Percentiles rank a stretch among this genome's conserved stretches.
These are phyloP conservation scores for Acromyrmex charruanus DNA, from an alignment of 1,140 invertebrate genomes.

Conservation along the genomic window DNA sequence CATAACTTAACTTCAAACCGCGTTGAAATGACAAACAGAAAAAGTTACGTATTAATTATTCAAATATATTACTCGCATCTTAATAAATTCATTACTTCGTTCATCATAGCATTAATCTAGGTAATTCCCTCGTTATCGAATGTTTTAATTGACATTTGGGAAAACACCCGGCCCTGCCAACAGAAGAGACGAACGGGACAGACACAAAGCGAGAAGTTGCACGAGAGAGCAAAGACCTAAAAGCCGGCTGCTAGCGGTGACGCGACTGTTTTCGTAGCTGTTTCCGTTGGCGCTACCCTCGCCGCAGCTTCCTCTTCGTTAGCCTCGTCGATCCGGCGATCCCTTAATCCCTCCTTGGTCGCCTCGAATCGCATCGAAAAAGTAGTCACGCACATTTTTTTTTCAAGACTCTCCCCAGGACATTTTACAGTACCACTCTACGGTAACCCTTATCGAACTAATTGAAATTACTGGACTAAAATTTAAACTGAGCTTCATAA, in stretches of 20 bases:
- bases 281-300: slow-evolving; percentile 61
- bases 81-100: slow-evolving; percentile 13
- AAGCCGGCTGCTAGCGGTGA: slow-evolving; percentile 68
- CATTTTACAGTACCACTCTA: slow-evolving; percentile 1
- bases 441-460: background rate
- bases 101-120: background rate
- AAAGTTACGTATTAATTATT: background rate
- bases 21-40: background rate
- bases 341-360: slow-evolving; percentile 69
- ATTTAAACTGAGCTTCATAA: background rate
- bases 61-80: background rate
- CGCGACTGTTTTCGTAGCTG: slow-evolving; percentile 65
- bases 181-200: slow-evolving; percentile 45
- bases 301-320: slow-evolving; percentile 49
- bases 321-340: slow-evolving; percentile 68
- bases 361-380: slow-evolving; percentile 46
- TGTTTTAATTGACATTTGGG: slow-evolving; percentile 46
- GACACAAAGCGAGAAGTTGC: slow-evolving; percentile 59
- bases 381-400: slow-evolving; percentile 49
- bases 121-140: slow-evolving; percentile 24
- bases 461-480: background rate
- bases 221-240: slow-evolving; percentile 67
- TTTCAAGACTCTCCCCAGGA: background rate
- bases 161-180: slow-evolving; percentile 53
- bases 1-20: background rate